Conservation (phyloP, 2,113 vertebrate genomes). For the Odocoileus hemionus region DNA sequence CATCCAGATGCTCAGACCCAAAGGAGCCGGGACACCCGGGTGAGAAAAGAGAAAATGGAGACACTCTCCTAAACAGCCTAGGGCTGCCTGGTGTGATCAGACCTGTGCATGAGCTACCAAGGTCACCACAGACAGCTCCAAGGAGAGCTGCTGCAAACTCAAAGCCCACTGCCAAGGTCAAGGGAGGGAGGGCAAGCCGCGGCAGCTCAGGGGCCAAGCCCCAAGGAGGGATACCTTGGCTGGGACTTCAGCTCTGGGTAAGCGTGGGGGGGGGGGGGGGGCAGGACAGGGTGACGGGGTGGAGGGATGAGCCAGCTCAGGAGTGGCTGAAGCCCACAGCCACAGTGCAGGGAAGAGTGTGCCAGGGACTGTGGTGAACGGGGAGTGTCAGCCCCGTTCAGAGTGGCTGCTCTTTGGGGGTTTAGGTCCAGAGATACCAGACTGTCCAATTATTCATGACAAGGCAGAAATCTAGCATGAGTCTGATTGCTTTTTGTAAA, state of each 20-base stretch:
- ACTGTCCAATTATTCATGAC: background rate
- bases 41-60: background rate
- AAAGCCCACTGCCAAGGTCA: background rate
- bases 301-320: background rate
- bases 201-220: background rate
- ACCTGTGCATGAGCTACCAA: fast-evolving
- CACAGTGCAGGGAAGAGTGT: background rate
- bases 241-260: background rate
- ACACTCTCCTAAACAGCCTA: too few relatives aligned
- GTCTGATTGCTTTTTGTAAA: background rate
- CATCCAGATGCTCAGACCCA: background rate
- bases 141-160: background rate
- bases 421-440: too few relatives aligned
- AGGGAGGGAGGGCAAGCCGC: background rate
- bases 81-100: background rate
- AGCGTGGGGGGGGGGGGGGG: fast-evolving
- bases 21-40: background rate
- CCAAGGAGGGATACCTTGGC: background rate
- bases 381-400: background rate
- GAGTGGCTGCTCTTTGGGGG: fast-evolving
- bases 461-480: background rate
- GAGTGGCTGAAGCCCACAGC: background rate
- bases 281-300: background rate
- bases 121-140: background rate
- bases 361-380: fast-evolving